A percentile compares a stretch with the other conserved stretches of the same genome.
Conservation (phyloP, 2,888 invertebrate species). For the Drosophila pseudotakahashii region DNA sequence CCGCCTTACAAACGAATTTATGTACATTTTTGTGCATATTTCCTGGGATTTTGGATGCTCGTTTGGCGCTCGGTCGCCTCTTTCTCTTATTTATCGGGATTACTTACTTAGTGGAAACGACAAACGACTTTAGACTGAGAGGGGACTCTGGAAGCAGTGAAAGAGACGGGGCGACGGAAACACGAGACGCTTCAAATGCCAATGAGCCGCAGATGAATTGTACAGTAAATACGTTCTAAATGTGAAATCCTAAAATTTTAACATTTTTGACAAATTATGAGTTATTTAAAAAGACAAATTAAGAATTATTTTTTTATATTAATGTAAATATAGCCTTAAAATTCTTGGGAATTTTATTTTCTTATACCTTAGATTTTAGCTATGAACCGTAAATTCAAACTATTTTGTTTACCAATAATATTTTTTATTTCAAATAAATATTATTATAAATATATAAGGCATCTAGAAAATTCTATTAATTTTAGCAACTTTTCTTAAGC, state of each 20-base stretch:
- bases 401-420: too few species aligned
- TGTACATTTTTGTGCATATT: constrained; percentile 69
- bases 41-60: constrained; percentile 59
- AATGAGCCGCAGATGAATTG: constrained; percentile 61
- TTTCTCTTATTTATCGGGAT: constrained; percentile 52
- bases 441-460: neutral
- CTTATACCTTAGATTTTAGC: too few species aligned
- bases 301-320: too few species aligned
- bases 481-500: neutral
- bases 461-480: neutral
- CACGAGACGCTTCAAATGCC: constrained; percentile 73
- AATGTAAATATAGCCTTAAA: too few species aligned
- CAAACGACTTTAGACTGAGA: constrained; percentile 32
- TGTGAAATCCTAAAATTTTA: neutral
- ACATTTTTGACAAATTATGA: too few species aligned
- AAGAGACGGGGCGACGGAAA: constrained; percentile 52
- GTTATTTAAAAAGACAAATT: too few species aligned
- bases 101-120: constrained; percentile 68
- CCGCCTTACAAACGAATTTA: constrained; percentile 58
- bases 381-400: too few species aligned
- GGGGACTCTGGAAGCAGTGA: neutral
- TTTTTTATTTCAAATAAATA: too few species aligned
- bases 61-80: constrained; percentile 9
- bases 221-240: constrained; percentile 2
- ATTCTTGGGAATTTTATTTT: too few species aligned